These are phyloP conservation scores for Alca torda DNA, from an alignment of 2,797 vertebrate species.

Conservation along the genomic window DNA sequence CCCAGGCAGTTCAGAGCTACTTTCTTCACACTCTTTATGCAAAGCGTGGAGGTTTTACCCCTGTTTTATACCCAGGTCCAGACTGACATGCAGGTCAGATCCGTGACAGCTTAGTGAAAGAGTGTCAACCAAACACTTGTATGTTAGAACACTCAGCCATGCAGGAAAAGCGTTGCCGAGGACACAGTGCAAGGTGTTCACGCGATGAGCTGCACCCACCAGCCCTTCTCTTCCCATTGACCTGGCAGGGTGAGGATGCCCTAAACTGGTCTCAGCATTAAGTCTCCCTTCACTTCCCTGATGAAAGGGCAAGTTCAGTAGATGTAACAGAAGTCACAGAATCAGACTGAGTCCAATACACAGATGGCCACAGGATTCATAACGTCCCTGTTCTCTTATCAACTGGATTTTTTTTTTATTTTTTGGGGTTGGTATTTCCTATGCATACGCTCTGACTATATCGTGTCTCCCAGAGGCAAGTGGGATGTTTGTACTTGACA, in stretches of 20 bases:
- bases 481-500: not conserved
- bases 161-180: not conserved
- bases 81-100: not conserved
- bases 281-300: not conserved
- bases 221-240: not conserved
- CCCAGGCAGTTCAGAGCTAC: not conserved
- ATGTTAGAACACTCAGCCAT: not conserved
- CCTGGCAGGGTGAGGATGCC: not conserved
- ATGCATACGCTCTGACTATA: not conserved
- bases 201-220: not conserved
- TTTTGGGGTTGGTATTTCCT: not conserved
- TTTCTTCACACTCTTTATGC: not conserved
- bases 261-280: not conserved
- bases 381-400: not conserved
- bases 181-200: not conserved
- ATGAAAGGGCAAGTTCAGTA: not conserved
- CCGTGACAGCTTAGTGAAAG: not conserved
- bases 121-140: not conserved
- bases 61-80: not conserved
- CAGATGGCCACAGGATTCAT: not conserved
- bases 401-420: not conserved
- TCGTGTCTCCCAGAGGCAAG: not conserved
- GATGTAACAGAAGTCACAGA: not conserved
- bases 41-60: not conserved
- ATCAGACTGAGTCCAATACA: not conserved